Conservation (phyloP, 2,113 vertebrate species). For the Notarius lentiginosus region DNA sequence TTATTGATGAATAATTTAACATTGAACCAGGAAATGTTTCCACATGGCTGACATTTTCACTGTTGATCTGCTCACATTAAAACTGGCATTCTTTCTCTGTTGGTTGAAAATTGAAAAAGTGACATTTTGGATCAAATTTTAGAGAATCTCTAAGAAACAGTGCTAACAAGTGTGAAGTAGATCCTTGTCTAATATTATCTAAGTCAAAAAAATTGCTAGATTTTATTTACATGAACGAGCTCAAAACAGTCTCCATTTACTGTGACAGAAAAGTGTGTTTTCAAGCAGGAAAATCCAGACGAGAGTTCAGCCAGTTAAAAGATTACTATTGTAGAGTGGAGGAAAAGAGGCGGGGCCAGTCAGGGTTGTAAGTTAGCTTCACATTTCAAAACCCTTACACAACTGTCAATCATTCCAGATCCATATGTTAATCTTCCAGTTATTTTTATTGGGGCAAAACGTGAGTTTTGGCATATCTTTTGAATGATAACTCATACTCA, state of each 20-base stretch:
- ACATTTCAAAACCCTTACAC: not conserved
- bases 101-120: not conserved
- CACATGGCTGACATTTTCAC: not conserved
- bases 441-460: not conserved
- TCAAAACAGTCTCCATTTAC: too few species aligned
- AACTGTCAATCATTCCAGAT: not conserved
- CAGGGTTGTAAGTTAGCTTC: not conserved
- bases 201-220: too few species aligned
- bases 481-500: not conserved
- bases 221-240: too few species aligned
- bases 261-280: too few species aligned
- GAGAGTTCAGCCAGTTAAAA: not conserved
- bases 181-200: too few species aligned
- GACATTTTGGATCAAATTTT: not conserved
- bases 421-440: not conserved
- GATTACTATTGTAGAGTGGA: not conserved
- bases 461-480: not conserved
- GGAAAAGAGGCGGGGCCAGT: not conserved
- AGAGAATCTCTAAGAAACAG: too few species aligned
- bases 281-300: not conserved
- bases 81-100: not conserved
- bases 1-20: not conserved
- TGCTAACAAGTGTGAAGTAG: too few species aligned
- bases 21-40: not conserved
- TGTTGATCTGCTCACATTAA: not conserved